Base-by-base conservation (phyloP, 2,113 vertebrate species). In the Sinocyclocheilus maitianheensis region DNA sequence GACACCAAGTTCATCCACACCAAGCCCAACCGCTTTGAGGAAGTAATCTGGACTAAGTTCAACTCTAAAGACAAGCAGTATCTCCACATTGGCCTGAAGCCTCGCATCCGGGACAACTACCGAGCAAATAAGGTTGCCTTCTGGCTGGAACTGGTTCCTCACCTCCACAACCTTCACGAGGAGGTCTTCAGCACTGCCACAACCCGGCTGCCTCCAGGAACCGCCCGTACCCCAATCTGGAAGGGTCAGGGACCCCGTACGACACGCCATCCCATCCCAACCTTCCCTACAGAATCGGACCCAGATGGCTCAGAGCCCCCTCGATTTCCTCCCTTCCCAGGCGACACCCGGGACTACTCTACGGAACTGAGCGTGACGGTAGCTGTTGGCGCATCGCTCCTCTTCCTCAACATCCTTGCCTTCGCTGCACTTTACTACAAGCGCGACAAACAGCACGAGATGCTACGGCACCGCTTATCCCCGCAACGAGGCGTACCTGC, bases 1-100 rank as follows among this genome's bases (percentile, higher is more conserved):
- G 97, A 98, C 94, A 98, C 97, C 88, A 98, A 98, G 91, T 98
- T 98, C 91, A 98, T 98, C 91, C 97, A 98, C 94, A 98, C 97
- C 69, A 98, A 98, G 86, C 97, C 97, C 77, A 98, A 97, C 90
- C 97, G 97, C 85, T 98, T 98, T 12, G 97, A 98, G 91, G 97
- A 98, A 90, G 97, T 98, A 84, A 97, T 97, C 87, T 98, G 97
- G 96, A 97, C 97, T 92, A 98, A 98, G 94, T 98, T 97, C 92
- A 97, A 97, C 93, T 96, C 96, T 1, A 97, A 98, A 89, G 97
- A 98, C 93, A 97, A 97, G 91, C 97, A 97, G 92, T 97, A 98
- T 88, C 96, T 98, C 24, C 97, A 98, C 91, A 98, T 98, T 0
- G 97, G 97, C 81, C 90, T 98, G 82, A 98, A 98, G 89, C 97